Percentiles rank a stretch among this genome's conserved stretches.
These are phyloP conservation scores for Eupsittula cactorum DNA, from an alignment of 2,113 vertebrate species.

Conservation along the genomic window DNA sequence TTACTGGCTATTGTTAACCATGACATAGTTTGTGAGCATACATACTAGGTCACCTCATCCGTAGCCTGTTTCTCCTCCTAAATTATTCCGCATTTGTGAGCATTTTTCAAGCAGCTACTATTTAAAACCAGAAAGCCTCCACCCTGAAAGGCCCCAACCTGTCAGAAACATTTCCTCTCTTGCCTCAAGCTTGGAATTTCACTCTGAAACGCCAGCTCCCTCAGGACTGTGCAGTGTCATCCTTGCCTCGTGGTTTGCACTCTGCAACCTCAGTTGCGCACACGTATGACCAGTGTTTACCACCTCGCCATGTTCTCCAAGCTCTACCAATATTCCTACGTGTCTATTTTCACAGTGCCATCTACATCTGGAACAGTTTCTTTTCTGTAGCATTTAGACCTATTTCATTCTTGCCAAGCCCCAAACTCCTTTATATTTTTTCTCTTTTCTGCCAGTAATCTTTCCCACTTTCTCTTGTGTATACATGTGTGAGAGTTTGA, in stretches of 20 bases:
- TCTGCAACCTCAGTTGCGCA: neutral
- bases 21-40: neutral
- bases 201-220: conserved; percentile 10
- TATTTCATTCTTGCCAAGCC: neutral
- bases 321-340: neutral
- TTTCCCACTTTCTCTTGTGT: neutral
- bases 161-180: conserved; percentile 57
- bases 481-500: neutral
- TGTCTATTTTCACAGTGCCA: neutral
- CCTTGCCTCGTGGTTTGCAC: neutral
- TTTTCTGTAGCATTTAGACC: neutral
- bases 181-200: conserved; percentile 52
- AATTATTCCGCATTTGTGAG: conserved; percentile 28
- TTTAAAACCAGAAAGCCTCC: conserved; percentile 50
- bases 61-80: neutral
- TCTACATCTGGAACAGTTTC: neutral
- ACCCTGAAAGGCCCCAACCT: conserved; percentile 48
- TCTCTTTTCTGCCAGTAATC: neutral
- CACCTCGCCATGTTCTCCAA: neutral
- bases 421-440: neutral
- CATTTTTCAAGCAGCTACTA: conserved; percentile 16
- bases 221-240: conserved; percentile 2
- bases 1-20: neutral
- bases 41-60: neutral
- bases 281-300: neutral